Percentiles rank a stretch among this genome's conserved stretches.
phyloP scores from a whole-genome alignment of 2,797 vertebrate species.

The Arnoldichthys spilopterus region DNA sequence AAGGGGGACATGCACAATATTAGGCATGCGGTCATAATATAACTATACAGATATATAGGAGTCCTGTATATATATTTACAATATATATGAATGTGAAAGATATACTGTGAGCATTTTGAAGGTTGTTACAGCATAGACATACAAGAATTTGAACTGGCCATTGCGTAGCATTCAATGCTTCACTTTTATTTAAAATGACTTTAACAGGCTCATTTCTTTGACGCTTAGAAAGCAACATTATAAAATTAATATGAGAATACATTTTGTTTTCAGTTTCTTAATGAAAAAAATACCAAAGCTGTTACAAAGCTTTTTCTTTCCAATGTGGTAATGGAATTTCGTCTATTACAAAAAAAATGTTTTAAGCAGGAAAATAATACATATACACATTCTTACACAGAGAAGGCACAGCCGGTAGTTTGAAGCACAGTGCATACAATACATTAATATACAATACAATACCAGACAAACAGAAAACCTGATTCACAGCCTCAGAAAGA shows the following conservation, averaged over 20 bases:
- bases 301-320: conserved; percentile 78
- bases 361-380: conserved; percentile 86
- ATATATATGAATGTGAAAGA: too few relatives aligned
- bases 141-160: neutral
- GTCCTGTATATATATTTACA: too few relatives aligned
- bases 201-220: conserved; percentile 76
- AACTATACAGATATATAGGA: too few relatives aligned
- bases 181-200: conserved; percentile 75
- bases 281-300: conserved; percentile 79
- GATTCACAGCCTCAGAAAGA: conserved; percentile 84
- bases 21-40: too few relatives aligned
- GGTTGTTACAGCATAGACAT: neutral
- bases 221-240: conserved; percentile 83
- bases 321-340: conserved; percentile 78
- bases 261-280: conserved; percentile 78
- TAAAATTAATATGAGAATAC: conserved; percentile 82
- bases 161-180: conserved; percentile 68
- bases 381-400: conserved; percentile 88
- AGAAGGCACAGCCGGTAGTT: conserved; percentile 93
- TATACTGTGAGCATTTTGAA: too few relatives aligned
- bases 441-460: conserved; percentile 68
- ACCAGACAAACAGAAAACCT: conserved; percentile 67
- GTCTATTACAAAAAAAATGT: conserved; percentile 74
- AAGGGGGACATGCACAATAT: too few relatives aligned
- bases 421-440: conserved; percentile 86